These are phyloP conservation scores for Panthera uncia DNA, from an alignment of 2,113 vertebrate species.

Conservation along the genomic window DNA sequence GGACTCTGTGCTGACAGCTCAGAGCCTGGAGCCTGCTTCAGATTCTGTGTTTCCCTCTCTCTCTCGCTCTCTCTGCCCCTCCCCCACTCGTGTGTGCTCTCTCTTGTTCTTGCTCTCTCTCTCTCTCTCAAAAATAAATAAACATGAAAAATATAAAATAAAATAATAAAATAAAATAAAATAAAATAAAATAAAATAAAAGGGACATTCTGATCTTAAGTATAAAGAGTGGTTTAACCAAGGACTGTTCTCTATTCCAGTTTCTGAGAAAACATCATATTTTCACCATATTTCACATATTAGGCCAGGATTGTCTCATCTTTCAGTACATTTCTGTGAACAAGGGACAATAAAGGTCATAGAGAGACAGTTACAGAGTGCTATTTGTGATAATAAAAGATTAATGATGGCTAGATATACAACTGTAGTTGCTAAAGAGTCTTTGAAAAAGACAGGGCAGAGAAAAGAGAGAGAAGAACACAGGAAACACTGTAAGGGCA, in stretches of 20 bases:
- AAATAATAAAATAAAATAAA: not conserved
- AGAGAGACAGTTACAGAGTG: not conserved
- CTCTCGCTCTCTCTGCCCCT: too few relatives aligned
- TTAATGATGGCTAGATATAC: conserved; percentile 17
- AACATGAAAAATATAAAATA: not conserved
- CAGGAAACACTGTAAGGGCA: not conserved
- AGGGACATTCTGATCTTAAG: not conserved
- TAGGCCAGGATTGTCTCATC: not conserved
- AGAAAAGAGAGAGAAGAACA: not conserved
- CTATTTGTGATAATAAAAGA: conserved; percentile 39
- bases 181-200: not conserved
- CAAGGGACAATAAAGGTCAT: conserved; percentile 43
- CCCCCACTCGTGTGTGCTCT: too few relatives aligned
- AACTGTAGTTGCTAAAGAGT: not conserved
- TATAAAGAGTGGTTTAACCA: not conserved
- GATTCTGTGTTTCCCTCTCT: too few relatives aligned
- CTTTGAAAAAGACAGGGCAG: not conserved
- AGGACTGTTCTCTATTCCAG: not conserved
- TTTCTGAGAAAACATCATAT: conserved; percentile 28
- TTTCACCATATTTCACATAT: not conserved
- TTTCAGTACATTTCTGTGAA: conserved; percentile 40
- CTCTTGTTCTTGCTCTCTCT: too few relatives aligned
- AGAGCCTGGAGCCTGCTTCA: too few relatives aligned
- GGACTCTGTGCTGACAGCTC: too few relatives aligned
- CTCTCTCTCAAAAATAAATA: too few relatives aligned